Evolutionary conservation across 2,888 invertebrate species (phyloP).

Genomic region (Nomada fabriciana): DNA sequence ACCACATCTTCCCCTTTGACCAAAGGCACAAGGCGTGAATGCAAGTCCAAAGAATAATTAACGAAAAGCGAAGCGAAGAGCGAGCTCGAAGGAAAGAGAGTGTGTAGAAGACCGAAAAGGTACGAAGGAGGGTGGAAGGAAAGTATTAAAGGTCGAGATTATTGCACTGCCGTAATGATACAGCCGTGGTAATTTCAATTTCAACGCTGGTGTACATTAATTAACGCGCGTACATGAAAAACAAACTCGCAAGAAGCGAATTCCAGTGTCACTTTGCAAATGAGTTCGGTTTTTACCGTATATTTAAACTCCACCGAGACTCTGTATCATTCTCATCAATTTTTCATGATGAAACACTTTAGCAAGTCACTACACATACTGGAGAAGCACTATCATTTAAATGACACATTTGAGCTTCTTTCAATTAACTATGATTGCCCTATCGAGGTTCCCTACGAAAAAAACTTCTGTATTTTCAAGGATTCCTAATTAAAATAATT

Average conservation of each 20-base stretch:
- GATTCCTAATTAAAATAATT: too few species aligned
- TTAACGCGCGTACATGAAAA: background rate
- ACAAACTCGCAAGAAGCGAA: conserved; percentile 1
- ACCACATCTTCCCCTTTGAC: background rate
- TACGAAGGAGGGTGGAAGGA: conserved; percentile 2
- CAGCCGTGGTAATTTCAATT: conserved; percentile 13
- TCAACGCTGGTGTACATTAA: conserved; percentile 5
- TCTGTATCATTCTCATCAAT: background rate
- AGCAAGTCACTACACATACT: background rate
- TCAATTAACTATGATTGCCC: background rate
- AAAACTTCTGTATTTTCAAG: background rate
- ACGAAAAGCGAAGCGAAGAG: background rate
- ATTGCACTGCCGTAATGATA: conserved; percentile 27
- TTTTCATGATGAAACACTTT: background rate
- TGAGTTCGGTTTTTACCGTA: background rate
- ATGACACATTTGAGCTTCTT: background rate
- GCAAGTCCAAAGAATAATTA: conserved; percentile 39
- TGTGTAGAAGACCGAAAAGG: conserved; percentile 17
- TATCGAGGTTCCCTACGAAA: background rate
- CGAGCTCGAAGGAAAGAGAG: conserved; percentile 29
- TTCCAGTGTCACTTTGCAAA: background rate
- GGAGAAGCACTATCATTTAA: background rate
- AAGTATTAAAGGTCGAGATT: conserved; percentile 21
- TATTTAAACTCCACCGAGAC: background rate
- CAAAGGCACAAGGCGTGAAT: background rate